Base-by-base conservation (phyloP, 2,888 invertebrate species). In the Apamea crenata region DNA sequence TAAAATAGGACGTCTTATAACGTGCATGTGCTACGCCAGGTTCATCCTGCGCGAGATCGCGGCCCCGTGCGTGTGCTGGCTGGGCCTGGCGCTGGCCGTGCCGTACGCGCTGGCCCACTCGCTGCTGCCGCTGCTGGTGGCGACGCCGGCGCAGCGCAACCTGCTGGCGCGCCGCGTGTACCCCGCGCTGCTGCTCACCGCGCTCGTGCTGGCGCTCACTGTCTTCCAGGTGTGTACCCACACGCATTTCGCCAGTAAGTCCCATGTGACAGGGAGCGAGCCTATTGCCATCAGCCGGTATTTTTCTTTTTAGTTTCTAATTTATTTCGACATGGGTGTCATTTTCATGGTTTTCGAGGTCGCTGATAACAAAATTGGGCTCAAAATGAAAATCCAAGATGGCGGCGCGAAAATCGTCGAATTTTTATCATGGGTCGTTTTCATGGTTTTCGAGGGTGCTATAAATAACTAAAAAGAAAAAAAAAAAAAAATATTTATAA, bases 71-170 rank as follows among this genome's bases (percentile, higher is more conserved):
- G 98, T 99, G 84, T 98, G 98, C 78, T 98, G 98, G 93, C 98
- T 99, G 90, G 99, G 99, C 6, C 97, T 99, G 88, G 98, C 99
- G 50, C 97, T 99, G 83, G 98, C 99, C 0, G 97, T 99, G 87
- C 99, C 99, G n/a, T 99, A 99, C 94, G 99, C 99, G 16, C 99
- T 99, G 92, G 99, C 99, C 1, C 97, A 99, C 65, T 99, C 99
- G 98, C 99, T 99, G 99, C 0, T 99, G 99, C 21, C 99, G 99
- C 96, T 99, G 99, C 98, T 36, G 53, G 77, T 68, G 67, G 59
- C 75, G 32, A 69, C 88, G 82, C 86, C 82, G 7, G 86, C 86
- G 56, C 73, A 99, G 99, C 92, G 97, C 99, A 80, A 80, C 80
- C 68, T 88, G 70, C 80, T 80, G 80, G 93, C 98, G 68, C 95